Percentiles rank a stretch among this genome's conserved stretches.
Evolutionary conservation across 2,113 vertebrate genomes (phyloP).

Genomic region (Clinocottus analis): DNA sequence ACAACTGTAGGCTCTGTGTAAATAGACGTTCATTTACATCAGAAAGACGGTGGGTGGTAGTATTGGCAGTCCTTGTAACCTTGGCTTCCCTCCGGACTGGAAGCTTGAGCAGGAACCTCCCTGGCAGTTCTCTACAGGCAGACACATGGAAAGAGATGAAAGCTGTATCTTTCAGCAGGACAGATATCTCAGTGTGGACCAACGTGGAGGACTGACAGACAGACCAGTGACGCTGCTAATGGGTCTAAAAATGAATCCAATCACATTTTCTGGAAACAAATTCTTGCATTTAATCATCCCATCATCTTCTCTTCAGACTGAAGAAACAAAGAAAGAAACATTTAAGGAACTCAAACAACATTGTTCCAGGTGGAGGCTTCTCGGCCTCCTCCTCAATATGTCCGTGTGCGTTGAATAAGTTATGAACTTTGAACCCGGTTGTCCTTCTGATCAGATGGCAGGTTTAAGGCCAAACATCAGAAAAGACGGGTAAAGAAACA

Average conservation of each 20-base stretch:
- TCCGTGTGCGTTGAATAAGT: neutral
- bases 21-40: constrained; percentile 41
- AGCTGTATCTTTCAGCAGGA: constrained; percentile 76
- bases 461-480: neutral
- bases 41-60: constrained; percentile 38
- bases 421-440: neutral
- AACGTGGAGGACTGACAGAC: neutral
- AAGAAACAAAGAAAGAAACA: neutral
- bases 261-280: neutral
- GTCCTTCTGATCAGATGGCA: neutral
- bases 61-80: constrained; percentile 70
- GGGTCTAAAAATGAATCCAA: neutral
- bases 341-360: neutral
- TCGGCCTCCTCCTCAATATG: neutral
- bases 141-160: constrained; percentile 88
- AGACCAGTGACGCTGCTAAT: neutral
- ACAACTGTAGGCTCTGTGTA: constrained; percentile 21
- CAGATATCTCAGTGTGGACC: neutral
- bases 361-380: neutral
- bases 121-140: neutral
- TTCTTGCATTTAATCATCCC: neutral
- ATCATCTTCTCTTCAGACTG: neutral
- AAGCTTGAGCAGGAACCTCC: constrained; percentile 81
- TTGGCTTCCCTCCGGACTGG: constrained; percentile 89
- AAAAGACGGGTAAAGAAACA: neutral